Conservation (phyloP, 1,140 invertebrate genomes). For the Scaptomyza montana region DNA sequence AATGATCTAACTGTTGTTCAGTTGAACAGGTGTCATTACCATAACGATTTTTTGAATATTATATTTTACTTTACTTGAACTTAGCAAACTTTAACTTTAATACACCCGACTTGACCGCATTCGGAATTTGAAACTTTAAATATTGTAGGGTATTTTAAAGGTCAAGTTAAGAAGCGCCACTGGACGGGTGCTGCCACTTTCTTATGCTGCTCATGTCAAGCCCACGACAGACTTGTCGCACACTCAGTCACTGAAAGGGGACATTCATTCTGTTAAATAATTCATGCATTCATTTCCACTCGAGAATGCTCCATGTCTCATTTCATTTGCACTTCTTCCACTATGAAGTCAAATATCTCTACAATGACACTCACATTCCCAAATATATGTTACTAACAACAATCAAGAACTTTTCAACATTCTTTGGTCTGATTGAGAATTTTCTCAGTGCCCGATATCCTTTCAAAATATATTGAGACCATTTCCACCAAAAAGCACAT, state of each 20-base stretch:
- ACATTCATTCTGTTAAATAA: constrained; percentile 48
- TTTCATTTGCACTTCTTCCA: constrained; percentile 1
- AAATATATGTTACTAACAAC: constrained; percentile 4
- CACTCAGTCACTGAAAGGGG: background rate
- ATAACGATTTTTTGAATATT: too few species aligned
- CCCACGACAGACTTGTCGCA: constrained; percentile 31
- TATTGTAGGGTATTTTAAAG: constrained; percentile 5
- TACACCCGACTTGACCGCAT: too few species aligned
- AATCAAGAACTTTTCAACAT: background rate
- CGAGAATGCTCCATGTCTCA: constrained; percentile 3
- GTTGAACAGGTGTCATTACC: too few species aligned
- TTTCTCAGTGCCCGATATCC: too few species aligned
- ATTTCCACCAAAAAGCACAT: too few species aligned
- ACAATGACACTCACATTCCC: constrained; percentile 50
- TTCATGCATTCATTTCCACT: constrained; percentile 49
- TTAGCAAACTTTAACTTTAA: too few species aligned
- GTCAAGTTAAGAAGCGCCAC: background rate
- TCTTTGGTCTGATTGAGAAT: background rate
- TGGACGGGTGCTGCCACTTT: constrained; percentile 10
- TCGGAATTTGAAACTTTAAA: background rate
- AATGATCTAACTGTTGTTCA: too few species aligned
- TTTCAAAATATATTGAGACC: too few species aligned
- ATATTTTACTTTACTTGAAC: too few species aligned
- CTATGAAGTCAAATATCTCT: constrained; percentile 32
- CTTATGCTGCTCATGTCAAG: constrained; percentile 42